phyloP scores from a whole-genome alignment of 2,113 vertebrate species.

The Gorilla gorilla region DNA sequence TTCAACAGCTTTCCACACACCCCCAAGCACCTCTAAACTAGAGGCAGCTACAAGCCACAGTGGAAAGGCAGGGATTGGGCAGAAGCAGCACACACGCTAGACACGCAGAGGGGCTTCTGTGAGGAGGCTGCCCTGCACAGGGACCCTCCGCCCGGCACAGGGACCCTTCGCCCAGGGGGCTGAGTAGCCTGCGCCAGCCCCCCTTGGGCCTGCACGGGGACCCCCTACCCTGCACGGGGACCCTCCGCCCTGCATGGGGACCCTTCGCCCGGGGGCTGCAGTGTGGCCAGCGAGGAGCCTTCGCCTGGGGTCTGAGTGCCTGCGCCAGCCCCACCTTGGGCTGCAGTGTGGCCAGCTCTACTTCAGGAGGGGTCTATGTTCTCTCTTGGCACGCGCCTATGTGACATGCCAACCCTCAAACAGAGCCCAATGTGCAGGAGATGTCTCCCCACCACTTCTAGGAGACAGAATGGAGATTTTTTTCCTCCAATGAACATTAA shows the following conservation, averaged over 20 bases:
- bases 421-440: accelerated
- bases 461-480: neutral
- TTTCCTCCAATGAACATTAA: neutral
- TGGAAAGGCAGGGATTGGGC: neutral
- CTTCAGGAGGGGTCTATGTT: too few species aligned
- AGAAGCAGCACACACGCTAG: neutral
- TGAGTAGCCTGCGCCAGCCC: too few species aligned
- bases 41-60: accelerated
- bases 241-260: too few species aligned
- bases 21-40: neutral
- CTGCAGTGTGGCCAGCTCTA: too few species aligned
- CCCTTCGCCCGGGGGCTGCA: too few species aligned
- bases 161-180: too few species aligned
- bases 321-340: neutral
- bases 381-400: neutral
- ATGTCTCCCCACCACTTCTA: neutral
- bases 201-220: too few species aligned
- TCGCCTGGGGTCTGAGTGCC: too few species aligned
- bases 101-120: neutral
- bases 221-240: too few species aligned
- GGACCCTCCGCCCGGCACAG: accelerated
- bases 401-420: too few species aligned
- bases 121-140: too few species aligned
- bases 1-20: neutral
- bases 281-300: too few species aligned